A percentile compares a stretch with the other conserved stretches of the same genome.
Evolutionary conservation across 2,797 vertebrate genomes (phyloP).

Genomic region (Pteronotus mesoamericanus): DNA sequence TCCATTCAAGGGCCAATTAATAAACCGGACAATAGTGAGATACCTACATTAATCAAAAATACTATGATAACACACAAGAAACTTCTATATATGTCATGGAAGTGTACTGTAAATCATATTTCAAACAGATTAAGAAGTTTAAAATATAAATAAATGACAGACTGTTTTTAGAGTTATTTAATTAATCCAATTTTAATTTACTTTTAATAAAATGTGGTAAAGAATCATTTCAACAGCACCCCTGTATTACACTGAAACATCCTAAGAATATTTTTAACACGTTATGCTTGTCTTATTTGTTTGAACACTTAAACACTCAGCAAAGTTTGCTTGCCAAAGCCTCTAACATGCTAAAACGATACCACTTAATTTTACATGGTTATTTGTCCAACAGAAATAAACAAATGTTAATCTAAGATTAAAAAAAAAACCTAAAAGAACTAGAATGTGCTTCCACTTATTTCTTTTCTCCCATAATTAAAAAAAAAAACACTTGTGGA

Average conservation of each 20-base stretch:
- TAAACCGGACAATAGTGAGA: slow-evolving; percentile 10
- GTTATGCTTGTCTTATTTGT: neutral
- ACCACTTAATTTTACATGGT: neutral
- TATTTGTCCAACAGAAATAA: slow-evolving; percentile 24
- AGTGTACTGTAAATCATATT: neutral
- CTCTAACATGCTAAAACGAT: neutral
- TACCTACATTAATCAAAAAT: neutral
- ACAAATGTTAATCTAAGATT: neutral
- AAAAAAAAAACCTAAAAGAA: neutral
- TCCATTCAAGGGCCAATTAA: neutral
- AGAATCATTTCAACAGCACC: neutral
- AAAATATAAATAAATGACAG: neutral
- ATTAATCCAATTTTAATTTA: slow-evolving; percentile 44
- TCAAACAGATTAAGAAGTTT: neutral
- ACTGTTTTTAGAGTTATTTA: neutral
- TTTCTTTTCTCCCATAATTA: neutral
- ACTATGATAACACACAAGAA: slow-evolving; percentile 16
- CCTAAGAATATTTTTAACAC: slow-evolving; percentile 6
- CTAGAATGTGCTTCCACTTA: neutral
- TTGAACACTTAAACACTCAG: slow-evolving; percentile 12
- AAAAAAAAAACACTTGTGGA: neutral
- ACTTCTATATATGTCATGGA: neutral
- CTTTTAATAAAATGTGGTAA: slow-evolving; percentile 3
- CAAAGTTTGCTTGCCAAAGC: neutral
- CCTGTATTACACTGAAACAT: neutral